Percentiles rank a stretch among this genome's conserved stretches.
Evolutionary conservation across 2,888 invertebrate species (phyloP).

Genomic region (Anagyrus pseudococci): DNA sequence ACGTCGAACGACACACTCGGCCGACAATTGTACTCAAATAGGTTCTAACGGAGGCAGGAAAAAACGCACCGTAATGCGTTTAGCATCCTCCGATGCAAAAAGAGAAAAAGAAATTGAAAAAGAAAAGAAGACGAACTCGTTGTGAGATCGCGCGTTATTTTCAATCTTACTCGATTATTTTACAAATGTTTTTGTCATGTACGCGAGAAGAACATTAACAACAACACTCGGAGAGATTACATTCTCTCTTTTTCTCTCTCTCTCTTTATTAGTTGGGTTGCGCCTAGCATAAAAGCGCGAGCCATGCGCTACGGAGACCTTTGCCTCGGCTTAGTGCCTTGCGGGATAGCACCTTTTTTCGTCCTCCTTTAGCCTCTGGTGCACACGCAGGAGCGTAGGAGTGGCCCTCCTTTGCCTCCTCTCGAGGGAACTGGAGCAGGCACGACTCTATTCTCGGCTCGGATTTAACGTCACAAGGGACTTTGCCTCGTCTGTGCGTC

Average conservation of each 20-base stretch:
- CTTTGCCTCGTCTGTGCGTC: not conserved
- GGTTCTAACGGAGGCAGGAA: constrained; percentile 8
- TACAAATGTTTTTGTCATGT: constrained; percentile 29
- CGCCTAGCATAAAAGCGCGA: too few relatives aligned
- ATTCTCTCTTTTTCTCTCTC: not conserved
- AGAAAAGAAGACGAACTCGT: not conserved
- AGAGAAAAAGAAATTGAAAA: not conserved
- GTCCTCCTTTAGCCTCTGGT: not conserved
- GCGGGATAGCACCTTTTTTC: constrained; percentile 9
- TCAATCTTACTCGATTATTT: constrained; percentile 13
- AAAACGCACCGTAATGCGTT: not conserved
- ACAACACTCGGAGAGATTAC: constrained; percentile 17
- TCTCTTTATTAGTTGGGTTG: too few relatives aligned
- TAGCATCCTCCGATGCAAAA: not conserved
- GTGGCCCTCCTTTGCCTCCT: not conserved
- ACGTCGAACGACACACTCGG: not conserved
- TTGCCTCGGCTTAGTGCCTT: constrained; percentile 35
- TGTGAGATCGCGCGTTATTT: not conserved
- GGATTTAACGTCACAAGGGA: not conserved
- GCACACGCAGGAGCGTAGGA: not conserved
- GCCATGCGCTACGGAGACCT: too few relatives aligned
- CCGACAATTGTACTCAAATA: not conserved
- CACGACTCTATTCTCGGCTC: not conserved
- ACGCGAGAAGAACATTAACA: constrained; percentile 31
- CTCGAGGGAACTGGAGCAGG: not conserved